Evolutionary conservation across 2,888 invertebrate species (phyloP).

Genomic region (Cylindroiulus punctatus): DNA sequence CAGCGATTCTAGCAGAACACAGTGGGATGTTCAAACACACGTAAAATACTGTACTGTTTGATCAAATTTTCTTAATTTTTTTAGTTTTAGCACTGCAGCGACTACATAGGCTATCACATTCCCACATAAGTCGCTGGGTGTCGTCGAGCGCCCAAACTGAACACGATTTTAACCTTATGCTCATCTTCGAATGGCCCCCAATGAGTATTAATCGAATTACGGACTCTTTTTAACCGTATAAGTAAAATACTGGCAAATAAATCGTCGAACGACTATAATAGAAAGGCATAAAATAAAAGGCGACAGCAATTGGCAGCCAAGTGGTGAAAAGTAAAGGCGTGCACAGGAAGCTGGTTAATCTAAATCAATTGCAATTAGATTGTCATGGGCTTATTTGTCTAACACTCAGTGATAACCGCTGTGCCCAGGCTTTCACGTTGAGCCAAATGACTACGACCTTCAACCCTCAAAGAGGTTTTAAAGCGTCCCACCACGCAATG

Average conservation of each 20-base stretch:
- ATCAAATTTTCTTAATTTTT: no score
- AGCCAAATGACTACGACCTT: conserved; percentile 35
- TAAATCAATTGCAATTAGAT: conserved; percentile 45
- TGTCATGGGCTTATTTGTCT: conserved; percentile 35
- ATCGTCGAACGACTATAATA: neutral
- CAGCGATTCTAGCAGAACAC: no score
- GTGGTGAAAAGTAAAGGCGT: conserved; percentile 47
- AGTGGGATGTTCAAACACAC: no score
- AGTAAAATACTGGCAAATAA: conserved; percentile 42
- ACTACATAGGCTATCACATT: no score
- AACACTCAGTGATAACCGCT: conserved; percentile 13
- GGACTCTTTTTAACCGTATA: neutral
- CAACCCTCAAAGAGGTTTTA: neutral
- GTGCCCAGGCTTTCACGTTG: neutral
- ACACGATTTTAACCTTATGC: no score
- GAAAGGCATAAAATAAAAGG: neutral
- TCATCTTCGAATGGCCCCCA: no score
- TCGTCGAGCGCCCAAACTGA: no score
- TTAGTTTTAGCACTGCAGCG: no score
- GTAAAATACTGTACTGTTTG: no score
- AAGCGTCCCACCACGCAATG: neutral
- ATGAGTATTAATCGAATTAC: neutral
- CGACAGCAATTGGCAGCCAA: neutral
- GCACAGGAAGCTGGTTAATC: conserved; percentile 20
- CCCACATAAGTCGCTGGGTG: no score